Evolutionary conservation across 2,888 invertebrate species (phyloP), one percentile per base, ranked within the genome.

Genomic region (Netelia virgata): DNA sequence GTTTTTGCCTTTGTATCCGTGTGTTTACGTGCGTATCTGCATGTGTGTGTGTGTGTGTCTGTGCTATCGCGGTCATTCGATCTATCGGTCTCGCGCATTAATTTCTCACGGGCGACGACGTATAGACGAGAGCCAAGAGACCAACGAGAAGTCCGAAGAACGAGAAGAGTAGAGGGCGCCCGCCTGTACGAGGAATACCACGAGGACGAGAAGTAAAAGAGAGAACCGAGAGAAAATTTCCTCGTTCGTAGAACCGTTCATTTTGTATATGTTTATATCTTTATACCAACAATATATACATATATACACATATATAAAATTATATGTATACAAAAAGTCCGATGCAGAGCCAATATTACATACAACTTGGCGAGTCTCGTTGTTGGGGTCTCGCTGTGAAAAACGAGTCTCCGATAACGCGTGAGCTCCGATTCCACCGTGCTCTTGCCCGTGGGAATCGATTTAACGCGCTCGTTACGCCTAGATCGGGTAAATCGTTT

Each of bases 41-140:
- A 43, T 63, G 69, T 61, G 77, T 55, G 55, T 83, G 66, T 59
- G 82, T 70, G 69, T 76, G 76, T 82, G 74, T 77, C 76, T 64
- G 16, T 76, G 69, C 55, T 84, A 84, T 82, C 76, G 83, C 84
- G 87, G 87, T 87, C 87, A 87, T 88, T 88, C 88, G 88, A 88
- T 87, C 83, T 85, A 79, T 85, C 75, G 84, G 85, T 84, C 78
- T 82, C 84, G 83, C 82, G 86, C 84, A 84, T 83, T 78, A 86
- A 84, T 82, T 79, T 82, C 80, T 86, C 86, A 86, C 86, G 87
- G 36, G 87, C 86, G 79, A 83, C 81, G 84, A 73, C 63, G 76
- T 73, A 77, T 66, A 74, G 84, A 79, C 66, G 84, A 82, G 55
- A 82, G 55, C 53, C 59, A 78, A 77, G 77, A 68, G 59, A 16